Evolutionary conservation across 2,797 vertebrate genomes (phyloP).

Genomic region (Taeniopygia guttata): DNA sequence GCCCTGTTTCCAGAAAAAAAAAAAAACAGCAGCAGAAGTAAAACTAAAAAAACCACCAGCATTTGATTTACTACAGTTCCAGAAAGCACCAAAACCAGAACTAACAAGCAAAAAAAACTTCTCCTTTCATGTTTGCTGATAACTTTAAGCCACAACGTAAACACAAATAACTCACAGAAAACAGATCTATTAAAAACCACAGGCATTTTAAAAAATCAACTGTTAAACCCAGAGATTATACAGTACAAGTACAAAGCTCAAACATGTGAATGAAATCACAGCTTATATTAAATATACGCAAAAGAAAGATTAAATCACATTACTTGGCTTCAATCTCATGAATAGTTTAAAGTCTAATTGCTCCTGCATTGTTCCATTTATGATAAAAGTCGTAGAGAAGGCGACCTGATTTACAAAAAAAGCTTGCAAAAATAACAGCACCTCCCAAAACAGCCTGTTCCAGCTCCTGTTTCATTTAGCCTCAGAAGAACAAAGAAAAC

Average conservation of each 20-base stretch:
- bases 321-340: constrained; percentile 15
- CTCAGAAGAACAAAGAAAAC: neutral
- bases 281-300: constrained; percentile 39
- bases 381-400: neutral
- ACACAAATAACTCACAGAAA: constrained; percentile 19
- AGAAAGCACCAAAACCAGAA: constrained; percentile 19
- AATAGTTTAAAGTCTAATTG: constrained; percentile 14
- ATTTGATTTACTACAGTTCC: neutral
- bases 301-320: constrained; percentile 21
- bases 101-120: neutral
- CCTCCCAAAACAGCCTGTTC: constrained; percentile 9
- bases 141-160: neutral
- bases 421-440: neutral
- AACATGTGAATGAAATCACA: constrained; percentile 48
- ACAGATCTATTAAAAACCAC: neutral
- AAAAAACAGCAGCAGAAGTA: neutral
- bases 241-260: neutral
- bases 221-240: constrained; percentile 44
- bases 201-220: neutral
- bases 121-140: constrained; percentile 12
- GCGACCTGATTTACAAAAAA: neutral
- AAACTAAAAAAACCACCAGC: neutral
- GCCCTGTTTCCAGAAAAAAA: neutral
- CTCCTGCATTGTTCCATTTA: constrained; percentile 2
- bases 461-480: neutral